Percentiles rank a stretch among this genome's conserved stretches.
Conservation (phyloP, 2,888 invertebrate species). For the Callosobruchus maculatus region DNA sequence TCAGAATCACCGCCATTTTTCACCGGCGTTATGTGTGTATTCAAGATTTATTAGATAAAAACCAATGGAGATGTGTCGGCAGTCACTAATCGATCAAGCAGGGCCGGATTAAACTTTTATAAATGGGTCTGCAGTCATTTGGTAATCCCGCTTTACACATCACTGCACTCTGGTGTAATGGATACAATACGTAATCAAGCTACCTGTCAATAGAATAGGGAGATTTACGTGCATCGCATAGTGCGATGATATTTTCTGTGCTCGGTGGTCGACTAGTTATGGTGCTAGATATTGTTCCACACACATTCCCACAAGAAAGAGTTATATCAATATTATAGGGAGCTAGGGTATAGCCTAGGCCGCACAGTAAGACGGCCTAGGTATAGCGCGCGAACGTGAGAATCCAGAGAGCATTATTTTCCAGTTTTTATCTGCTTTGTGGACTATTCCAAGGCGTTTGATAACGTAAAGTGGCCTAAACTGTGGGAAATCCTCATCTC, state of each 20-base stretch:
- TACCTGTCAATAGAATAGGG: not conserved
- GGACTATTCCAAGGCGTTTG: too few species aligned
- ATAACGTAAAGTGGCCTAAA: too few species aligned
- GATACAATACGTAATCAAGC: not conserved
- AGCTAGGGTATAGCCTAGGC: too few species aligned
- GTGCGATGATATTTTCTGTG: not conserved
- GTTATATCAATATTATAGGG: too few species aligned
- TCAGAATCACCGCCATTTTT: not conserved
- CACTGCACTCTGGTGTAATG: not conserved
- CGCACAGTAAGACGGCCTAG: too few species aligned
- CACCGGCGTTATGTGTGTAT: not conserved
- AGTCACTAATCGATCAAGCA: not conserved
- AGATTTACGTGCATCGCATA: not conserved
- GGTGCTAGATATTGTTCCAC: too few species aligned
- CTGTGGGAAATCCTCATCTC: too few species aligned
- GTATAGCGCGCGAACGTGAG: too few species aligned
- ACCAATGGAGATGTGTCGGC: not conserved
- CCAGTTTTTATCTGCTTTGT: too few species aligned
- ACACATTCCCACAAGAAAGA: too few species aligned
- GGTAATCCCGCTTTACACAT: not conserved
- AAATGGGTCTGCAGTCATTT: not conserved
- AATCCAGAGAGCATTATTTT: too few species aligned
- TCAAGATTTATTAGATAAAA: not conserved
- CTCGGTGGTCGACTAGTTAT: not conserved
- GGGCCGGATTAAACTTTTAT: not conserved